These are phyloP conservation scores for Tragelaphus buxtoni DNA, from an alignment of 2,113 vertebrate species.

Conservation along the genomic window DNA sequence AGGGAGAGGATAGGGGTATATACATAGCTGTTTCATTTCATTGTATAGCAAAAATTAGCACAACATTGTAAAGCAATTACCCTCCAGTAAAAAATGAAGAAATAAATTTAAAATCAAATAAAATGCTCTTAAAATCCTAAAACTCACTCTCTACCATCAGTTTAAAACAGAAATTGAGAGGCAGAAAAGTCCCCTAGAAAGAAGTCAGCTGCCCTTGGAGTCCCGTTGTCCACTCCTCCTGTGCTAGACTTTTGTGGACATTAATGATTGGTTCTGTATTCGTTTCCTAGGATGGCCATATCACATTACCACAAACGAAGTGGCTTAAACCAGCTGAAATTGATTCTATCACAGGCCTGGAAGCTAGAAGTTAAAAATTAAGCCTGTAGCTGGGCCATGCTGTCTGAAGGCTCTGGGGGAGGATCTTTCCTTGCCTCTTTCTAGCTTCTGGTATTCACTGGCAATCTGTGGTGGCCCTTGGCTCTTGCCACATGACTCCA, in stretches of 20 bases:
- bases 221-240: neutral
- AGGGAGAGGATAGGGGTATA: neutral
- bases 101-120: neutral
- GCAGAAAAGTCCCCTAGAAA: neutral
- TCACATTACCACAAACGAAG: neutral
- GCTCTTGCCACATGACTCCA: neutral
- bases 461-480: neutral
- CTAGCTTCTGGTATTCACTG: neutral
- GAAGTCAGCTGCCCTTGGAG: neutral
- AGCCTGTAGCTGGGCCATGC: neutral
- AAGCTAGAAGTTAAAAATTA: neutral
- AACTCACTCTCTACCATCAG: neutral
- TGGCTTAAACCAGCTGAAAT: neutral
- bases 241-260: neutral
- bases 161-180: neutral
- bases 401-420: neutral
- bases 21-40: neutral
- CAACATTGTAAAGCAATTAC: neutral
- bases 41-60: neutral
- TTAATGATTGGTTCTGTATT: neutral
- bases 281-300: neutral
- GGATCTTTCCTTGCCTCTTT: neutral
- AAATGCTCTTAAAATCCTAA: neutral
- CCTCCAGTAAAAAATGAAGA: neutral
- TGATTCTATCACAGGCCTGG: neutral